These are phyloP conservation scores for Calyptomena viridis DNA, from an alignment of 2,113 vertebrate species.

Conservation along the genomic window DNA sequence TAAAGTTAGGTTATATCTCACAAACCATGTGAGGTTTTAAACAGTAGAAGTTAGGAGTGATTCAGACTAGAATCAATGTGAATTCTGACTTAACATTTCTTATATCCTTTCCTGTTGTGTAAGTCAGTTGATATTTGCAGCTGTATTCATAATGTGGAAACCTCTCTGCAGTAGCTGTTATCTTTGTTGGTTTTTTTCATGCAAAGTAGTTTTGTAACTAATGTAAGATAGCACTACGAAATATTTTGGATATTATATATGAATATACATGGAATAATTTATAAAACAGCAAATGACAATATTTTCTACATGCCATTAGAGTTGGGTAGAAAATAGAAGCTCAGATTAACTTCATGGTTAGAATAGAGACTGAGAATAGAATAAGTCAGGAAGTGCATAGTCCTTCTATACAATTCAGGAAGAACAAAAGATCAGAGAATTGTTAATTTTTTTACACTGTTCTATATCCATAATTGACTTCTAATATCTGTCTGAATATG, in stretches of 20 bases:
- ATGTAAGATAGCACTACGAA: neutral
- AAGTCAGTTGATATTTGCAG: neutral
- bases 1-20: neutral
- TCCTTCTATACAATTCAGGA: neutral
- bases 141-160: neutral
- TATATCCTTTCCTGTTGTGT: neutral
- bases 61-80: fast-evolving
- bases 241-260: neutral
- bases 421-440: neutral
- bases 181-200: neutral
- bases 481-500: neutral
- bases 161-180: neutral
- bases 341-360: neutral
- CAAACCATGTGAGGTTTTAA: neutral
- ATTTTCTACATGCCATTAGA: neutral
- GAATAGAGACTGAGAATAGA: neutral
- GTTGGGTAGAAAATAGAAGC: neutral
- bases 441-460: neutral
- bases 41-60: neutral
- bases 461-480: neutral
- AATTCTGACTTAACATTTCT: neutral
- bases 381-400: neutral
- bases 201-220: neutral
- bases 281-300: neutral
- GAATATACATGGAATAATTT: neutral